A percentile compares a stretch with the other conserved stretches of the same genome.
phyloP scores from a whole-genome alignment of 2,888 invertebrate species.

The Phengaris arion region DNA sequence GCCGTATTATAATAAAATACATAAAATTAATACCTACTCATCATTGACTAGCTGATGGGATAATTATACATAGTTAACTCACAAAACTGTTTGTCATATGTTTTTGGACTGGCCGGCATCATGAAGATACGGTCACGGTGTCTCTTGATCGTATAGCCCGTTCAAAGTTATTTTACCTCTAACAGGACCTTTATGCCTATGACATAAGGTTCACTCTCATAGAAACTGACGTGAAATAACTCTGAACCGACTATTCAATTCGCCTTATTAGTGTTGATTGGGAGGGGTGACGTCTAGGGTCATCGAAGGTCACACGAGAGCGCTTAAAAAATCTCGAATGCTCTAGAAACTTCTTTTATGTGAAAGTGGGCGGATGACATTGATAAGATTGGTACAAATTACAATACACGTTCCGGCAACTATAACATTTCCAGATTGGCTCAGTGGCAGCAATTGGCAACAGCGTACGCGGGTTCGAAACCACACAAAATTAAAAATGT shows the following conservation, averaged over 20 bases:
- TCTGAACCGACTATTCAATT: constrained; percentile 33
- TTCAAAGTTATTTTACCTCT: too few species aligned
- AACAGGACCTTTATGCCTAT: neutral
- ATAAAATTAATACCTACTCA: neutral
- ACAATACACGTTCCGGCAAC: constrained; percentile 2
- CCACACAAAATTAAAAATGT: neutral
- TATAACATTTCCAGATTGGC: neutral
- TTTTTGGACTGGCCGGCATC: neutral
- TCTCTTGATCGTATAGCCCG: too few species aligned
- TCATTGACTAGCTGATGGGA: neutral
- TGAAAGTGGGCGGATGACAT: constrained; percentile 26
- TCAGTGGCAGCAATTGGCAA: neutral
- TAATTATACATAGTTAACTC: too few species aligned
- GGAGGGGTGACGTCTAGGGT: constrained; percentile 38
- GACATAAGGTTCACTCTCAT: constrained; percentile 32
- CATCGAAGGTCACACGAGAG: constrained; percentile 39
- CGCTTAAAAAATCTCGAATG: constrained; percentile 36
- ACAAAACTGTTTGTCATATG: neutral
- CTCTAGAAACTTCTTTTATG: constrained; percentile 34
- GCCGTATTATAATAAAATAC: too few species aligned
- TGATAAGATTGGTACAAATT: constrained; percentile 10
- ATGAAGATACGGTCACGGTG: too few species aligned
- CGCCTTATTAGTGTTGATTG: constrained; percentile 41
- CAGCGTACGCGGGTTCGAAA: neutral
- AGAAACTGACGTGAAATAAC: neutral